Base-by-base conservation (phyloP, 37 sponge, comb jelly and placozoan species). In the Cliona cf. orientalis region DNA sequence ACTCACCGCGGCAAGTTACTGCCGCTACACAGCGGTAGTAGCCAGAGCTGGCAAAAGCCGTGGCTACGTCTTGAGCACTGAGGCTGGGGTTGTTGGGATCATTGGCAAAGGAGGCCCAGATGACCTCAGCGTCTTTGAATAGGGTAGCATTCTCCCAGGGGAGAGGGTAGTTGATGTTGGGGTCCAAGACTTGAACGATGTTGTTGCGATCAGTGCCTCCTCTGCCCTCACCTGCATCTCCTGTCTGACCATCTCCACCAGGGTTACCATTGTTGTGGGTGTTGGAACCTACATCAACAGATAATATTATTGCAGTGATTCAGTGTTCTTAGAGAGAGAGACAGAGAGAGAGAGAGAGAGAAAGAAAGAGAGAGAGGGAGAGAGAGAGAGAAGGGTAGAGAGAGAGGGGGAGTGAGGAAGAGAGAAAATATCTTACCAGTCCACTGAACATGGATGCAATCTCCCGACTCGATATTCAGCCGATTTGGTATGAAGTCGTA, bases 141-240 rank as follows among this genome's bases (percentile, higher is more conserved):
- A 98, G 78, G 14, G 81, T 86, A 26, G 90, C 63, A 25, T 64
- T 71, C 62, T 94, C 91, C 65, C 79, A 97, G 1, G 98, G 98
- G 5, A 80, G 12, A 6, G 99, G 99, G 80, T 92, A 98, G 86
- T 96, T 96, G 38, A 72, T 75, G 32, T 80, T 89, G 38, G 90
- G 79, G 56, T 83, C 40, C 0, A 79, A 76, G 40, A 83, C 87
- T 76, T 96, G 66, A 2, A 96, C 90, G 0, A 98, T 89, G 73
- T 96, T 98, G 67, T 75, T 67, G 17, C 97, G 80, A 69, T 98
- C 99, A n/a, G 99, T 96, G 19, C 97, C 99, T 79, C 89, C 87
- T 42, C 82, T 92, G 21, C 99, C 99, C 71, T 98, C 99, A 0
- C 99, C 99, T 44, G 99, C 99, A 62, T 98, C 99, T n/a, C 99